Base-by-base conservation (phyloP, 2,113 vertebrate species). In the Microcebus tavaratra region DNA sequence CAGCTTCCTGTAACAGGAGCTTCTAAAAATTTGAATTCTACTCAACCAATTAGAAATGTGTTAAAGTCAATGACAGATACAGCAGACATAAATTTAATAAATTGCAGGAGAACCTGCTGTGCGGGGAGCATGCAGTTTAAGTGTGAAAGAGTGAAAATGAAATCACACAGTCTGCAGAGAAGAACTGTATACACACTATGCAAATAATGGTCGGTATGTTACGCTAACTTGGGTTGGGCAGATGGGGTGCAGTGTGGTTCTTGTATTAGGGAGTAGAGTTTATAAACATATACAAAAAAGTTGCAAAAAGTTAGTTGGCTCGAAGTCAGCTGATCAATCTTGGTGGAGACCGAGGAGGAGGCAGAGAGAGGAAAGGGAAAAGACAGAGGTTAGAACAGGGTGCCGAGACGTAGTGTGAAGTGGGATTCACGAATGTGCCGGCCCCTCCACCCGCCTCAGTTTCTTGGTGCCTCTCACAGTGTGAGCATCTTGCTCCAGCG, bases 1-100 rank as follows among this genome's bases (percentile, higher is more conserved):
- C 23, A 76, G 27, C 53, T 63, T 87, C 80, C 36, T 92, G 2
- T 42, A 76, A 70, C 12, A 42, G 8, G 21, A 67, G 23, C 21
- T 50, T 45, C 73, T 14, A 17, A 68, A 79, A 67, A 48, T 90
- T n/a, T 67, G 72, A 79, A 70, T 87, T 86, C 68, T 80, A 63
- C 68, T 95, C 48, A 55, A n/a, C 15, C 31, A 45, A 48, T 87
- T 61, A 75, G 80, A 84, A 95, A 73, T 36, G 72, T 39, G 65
- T 81, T 85, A 67, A 48, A 17, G 39, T 65, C 68, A 70, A 80
- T 7, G 57, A 68, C 20, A 68, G 34, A 84, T 45, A 31, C n/a
- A 5, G 18, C 55, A 27, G 42, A 87, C 85, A 42, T 79, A 63
- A 83, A 79, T 18, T 36, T 17, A 88, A 57, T 45, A 75, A 79